A percentile compares a stretch with the other conserved stretches of the same genome.
Evolutionary conservation across 2,888 invertebrate genomes (phyloP).

Genomic region (Eristalis tenax): DNA sequence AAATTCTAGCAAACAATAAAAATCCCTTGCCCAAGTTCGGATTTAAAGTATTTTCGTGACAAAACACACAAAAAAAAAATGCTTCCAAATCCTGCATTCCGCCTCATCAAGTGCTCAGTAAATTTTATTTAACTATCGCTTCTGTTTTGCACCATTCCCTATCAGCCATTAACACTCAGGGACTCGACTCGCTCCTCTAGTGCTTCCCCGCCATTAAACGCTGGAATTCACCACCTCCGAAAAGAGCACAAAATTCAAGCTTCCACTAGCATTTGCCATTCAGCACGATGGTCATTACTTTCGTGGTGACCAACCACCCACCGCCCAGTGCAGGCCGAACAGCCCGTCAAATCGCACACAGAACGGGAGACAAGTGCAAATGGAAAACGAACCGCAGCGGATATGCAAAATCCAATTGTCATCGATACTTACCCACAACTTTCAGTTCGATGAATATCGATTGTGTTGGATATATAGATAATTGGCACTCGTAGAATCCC

Average conservation of each 20-base stretch:
- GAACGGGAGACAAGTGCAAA: not conserved
- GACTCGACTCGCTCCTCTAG: conserved; percentile 13
- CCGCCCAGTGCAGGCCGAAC: not conserved
- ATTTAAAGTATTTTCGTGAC: not conserved
- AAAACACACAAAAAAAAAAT: not conserved
- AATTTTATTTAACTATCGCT: conserved; percentile 46
- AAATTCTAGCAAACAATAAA: not conserved
- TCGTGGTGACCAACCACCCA: conserved; percentile 28
- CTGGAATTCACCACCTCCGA: not conserved
- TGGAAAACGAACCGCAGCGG: not conserved
- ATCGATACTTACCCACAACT: conserved; percentile 83
- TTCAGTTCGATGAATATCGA: conserved; percentile 85
- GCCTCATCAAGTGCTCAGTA: not conserved
- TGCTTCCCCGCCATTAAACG: conserved; percentile 33
- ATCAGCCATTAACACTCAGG: conserved; percentile 61
- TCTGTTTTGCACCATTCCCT: conserved; percentile 28
- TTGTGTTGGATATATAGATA: conserved; percentile 86
- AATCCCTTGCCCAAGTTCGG: not conserved
- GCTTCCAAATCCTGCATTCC: not conserved
- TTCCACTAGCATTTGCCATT: conserved; percentile 60
- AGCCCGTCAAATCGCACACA: not conserved
- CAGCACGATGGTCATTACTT: conserved; percentile 59
- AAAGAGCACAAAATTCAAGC: conserved; percentile 3
- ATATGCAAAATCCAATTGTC: conserved; percentile 36
- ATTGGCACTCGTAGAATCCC: conserved; percentile 85